phyloP scores from a whole-genome alignment of 2,888 invertebrate genomes.

The Euplexia lucipara region DNA sequence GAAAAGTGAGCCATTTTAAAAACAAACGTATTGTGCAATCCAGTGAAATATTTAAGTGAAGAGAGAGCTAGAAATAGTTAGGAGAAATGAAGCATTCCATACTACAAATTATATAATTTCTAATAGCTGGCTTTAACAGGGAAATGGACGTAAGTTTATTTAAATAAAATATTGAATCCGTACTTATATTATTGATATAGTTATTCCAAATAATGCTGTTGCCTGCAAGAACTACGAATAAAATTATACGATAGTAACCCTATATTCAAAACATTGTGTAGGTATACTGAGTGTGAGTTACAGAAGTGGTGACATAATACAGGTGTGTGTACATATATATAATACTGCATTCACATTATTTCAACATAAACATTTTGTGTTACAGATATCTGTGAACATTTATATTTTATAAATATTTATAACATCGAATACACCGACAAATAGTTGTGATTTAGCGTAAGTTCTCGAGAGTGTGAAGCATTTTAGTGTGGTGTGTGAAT shows the following conservation, averaged over 20 bases:
- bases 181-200: slow-evolving; percentile 70
- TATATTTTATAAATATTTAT: slow-evolving; percentile 60
- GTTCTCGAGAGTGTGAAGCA: slow-evolving; percentile 78
- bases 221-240: slow-evolving; percentile 76
- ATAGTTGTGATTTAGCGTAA: slow-evolving; percentile 70
- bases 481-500: slow-evolving; percentile 81
- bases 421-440: slow-evolving; percentile 79
- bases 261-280: slow-evolving; percentile 72
- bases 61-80: slow-evolving; percentile 88
- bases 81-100: slow-evolving; percentile 91
- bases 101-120: slow-evolving; percentile 86
- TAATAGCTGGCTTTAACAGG: slow-evolving; percentile 91
- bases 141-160: slow-evolving; percentile 88
- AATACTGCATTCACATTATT: slow-evolving; percentile 72
- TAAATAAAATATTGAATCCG: slow-evolving; percentile 74
- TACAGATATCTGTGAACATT: slow-evolving; percentile 72
- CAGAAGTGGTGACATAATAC: slow-evolving; percentile 74
- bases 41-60: slow-evolving; percentile 89
- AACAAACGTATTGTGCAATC: slow-evolving; percentile 89
- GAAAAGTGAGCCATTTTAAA: slow-evolving; percentile 91
- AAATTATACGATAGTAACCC: slow-evolving; percentile 68
- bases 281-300: slow-evolving; percentile 76
- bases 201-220: slow-evolving; percentile 73
- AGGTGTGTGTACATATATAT: slow-evolving; percentile 69
- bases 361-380: slow-evolving; percentile 67